phyloP scores from a whole-genome alignment of 2,113 vertebrate species.

The Cyanistes caeruleus region DNA sequence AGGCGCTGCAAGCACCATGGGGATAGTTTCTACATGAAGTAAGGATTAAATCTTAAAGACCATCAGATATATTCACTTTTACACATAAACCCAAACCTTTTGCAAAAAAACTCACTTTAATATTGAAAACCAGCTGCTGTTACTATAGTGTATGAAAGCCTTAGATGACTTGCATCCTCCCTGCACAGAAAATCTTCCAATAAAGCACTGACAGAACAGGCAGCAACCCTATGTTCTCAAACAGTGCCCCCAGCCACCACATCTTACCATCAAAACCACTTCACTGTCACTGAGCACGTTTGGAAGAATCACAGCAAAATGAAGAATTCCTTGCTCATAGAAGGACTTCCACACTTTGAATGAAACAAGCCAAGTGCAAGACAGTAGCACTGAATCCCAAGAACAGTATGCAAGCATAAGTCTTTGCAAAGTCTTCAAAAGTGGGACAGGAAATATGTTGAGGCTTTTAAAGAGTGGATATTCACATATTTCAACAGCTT shows the following conservation, averaged over 20 bases:
- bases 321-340: neutral
- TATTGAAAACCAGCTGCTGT: neutral
- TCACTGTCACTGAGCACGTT: neutral
- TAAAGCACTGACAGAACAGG: neutral
- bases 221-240: neutral
- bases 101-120: neutral
- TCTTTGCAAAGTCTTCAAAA: neutral
- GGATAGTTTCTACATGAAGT: neutral
- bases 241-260: accelerated
- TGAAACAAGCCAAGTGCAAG: neutral
- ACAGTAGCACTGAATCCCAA: neutral
- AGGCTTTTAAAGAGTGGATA: neutral
- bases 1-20: neutral
- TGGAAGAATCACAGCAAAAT: neutral
- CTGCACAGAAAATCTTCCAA: neutral
- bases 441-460: neutral
- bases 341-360: neutral
- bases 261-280: neutral
- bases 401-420: neutral
- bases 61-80: neutral
- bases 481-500: neutral
- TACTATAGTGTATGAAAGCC: neutral
- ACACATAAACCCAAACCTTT: neutral
- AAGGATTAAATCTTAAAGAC: neutral
- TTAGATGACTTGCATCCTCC: neutral